Evolutionary conservation across 2,888 invertebrate species (phyloP).

Genomic region (Julus scandinavius): DNA sequence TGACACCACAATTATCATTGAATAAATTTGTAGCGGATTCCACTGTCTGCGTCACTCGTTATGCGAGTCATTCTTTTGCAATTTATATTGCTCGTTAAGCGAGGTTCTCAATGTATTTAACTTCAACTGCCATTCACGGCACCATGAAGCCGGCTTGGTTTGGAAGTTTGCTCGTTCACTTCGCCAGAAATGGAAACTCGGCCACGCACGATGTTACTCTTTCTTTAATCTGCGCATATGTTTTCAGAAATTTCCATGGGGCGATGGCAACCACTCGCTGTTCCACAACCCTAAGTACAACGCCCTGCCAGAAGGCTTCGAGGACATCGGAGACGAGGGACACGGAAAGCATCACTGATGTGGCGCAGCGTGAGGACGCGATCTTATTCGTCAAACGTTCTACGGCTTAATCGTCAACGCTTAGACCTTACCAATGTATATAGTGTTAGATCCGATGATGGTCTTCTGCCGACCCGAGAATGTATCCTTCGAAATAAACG

Average conservation of each 20-base stretch:
- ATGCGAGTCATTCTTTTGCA: too few species aligned
- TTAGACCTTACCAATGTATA: not conserved
- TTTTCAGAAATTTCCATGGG: slow-evolving; percentile 87
- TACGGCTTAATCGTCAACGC: not conserved
- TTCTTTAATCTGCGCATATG: slow-evolving; percentile 63
- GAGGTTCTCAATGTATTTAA: too few species aligned
- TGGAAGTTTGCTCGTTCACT: too few species aligned
- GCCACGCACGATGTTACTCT: too few species aligned
- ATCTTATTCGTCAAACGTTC: not conserved
- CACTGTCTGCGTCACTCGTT: too few species aligned
- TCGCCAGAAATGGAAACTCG: too few species aligned
- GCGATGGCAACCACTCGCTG: slow-evolving; percentile 85
- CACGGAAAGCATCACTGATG: slow-evolving; percentile 39
- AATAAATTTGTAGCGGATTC: too few species aligned
- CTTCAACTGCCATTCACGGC: too few species aligned
- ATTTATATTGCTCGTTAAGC: too few species aligned
- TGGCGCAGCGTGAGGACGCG: not conserved
- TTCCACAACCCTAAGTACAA: slow-evolving; percentile 89
- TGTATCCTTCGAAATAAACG: slow-evolving; percentile 6
- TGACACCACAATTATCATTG: too few species aligned
- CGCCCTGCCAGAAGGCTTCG: slow-evolving; percentile 84
- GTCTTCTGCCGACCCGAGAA: not conserved
- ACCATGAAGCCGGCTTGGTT: too few species aligned
- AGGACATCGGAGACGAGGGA: slow-evolving; percentile 65
- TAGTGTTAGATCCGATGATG: slow-evolving; percentile 18